Base-by-base conservation (phyloP, 2,113 vertebrate genomes). In the Phyllostomus hastatus region DNA sequence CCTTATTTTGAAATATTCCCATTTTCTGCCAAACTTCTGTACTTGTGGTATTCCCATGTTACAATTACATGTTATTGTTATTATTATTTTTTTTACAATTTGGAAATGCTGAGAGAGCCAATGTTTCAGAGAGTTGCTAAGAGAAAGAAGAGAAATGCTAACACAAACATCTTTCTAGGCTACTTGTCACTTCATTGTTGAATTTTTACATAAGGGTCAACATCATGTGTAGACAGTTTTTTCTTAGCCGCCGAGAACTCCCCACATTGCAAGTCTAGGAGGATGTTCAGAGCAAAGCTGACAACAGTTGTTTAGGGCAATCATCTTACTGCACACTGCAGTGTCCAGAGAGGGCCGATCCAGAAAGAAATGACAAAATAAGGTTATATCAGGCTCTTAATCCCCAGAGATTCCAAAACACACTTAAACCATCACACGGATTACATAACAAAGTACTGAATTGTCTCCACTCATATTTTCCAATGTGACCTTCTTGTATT, bases 11-110 rank as follows among this genome's bases (percentile, higher is more conserved):
- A 98, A 98, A 97, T 96, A 97, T 33, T 72, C 48, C 54, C 0
- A 90, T 96, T 91, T 86, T 92, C 89, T 98, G 97, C 97, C 98
- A 98, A 98, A 97, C 64, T 93, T 89, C 94, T 98, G 94, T 98
- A 98, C 96, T 98, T 15, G 1, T 0, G 17, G 96, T 98, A 98
- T 96, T 90, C 95, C 64, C 90, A 95, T 64, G 97, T 88, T 97
- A 95, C 97, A 98, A 97, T 95, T 61, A 79, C 54, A 97, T 96
- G 67, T 35, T 97, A 88, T 91, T 97, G 33, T 93, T 96, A 28
- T 92, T 97, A 76, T 88, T 92, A 7, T 96, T 97, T 54, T 73
- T 90, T 92, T 57, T 95, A 90, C 48, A 81, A 92, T 84, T 97
- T 98, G 81, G 95, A 98, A 98, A 95, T 80, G 82, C n/a, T 96